A percentile compares a stretch with the other conserved stretches of the same genome.
Conservation (phyloP, 2,888 invertebrate genomes). For the Alviniconcha strummeri region DNA sequence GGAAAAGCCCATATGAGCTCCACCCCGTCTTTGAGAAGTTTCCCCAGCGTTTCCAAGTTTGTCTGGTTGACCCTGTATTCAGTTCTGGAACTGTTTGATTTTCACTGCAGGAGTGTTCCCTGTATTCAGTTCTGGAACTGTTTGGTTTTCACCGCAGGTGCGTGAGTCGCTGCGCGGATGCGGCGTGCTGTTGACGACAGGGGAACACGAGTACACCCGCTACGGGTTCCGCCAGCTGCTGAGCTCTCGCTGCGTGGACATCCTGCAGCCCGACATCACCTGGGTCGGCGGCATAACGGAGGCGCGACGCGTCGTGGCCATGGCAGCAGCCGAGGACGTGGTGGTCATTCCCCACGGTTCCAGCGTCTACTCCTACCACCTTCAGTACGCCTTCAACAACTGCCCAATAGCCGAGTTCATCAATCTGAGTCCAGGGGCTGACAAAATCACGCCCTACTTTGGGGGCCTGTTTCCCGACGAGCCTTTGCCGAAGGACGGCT, state of each 20-base stretch:
- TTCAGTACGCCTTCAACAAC: constrained; percentile 69
- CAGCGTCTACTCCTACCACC: constrained; percentile 70
- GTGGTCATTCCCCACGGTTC: constrained; percentile 70
- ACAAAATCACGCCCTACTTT: constrained; percentile 67
- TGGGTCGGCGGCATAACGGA: constrained; percentile 72
- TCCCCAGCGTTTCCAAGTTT: too few species aligned
- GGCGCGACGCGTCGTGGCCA: constrained; percentile 65
- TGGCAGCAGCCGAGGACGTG: constrained; percentile 67
- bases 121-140: too few species aligned
- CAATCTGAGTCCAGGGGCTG: constrained; percentile 65
- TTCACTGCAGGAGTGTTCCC: too few species aligned
- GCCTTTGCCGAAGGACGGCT: constrained; percentile 67
- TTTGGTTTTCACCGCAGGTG: constrained; percentile 37
- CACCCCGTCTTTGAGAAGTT: too few species aligned
- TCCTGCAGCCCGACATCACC: constrained; percentile 71
- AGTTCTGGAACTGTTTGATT: too few species aligned
- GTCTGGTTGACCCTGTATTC: too few species aligned
- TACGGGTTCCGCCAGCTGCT: constrained; percentile 68
- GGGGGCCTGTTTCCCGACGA: constrained; percentile 69
- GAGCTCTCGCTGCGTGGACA: constrained; percentile 65
- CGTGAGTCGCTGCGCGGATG: constrained; percentile 59
- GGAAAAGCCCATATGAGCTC: too few species aligned
- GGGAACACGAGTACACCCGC: constrained; percentile 70
- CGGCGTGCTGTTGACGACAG: constrained; percentile 65
- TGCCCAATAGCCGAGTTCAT: constrained; percentile 70